Base-by-base conservation (phyloP, 2,888 invertebrate species). In the Limnephilus auricula region DNA sequence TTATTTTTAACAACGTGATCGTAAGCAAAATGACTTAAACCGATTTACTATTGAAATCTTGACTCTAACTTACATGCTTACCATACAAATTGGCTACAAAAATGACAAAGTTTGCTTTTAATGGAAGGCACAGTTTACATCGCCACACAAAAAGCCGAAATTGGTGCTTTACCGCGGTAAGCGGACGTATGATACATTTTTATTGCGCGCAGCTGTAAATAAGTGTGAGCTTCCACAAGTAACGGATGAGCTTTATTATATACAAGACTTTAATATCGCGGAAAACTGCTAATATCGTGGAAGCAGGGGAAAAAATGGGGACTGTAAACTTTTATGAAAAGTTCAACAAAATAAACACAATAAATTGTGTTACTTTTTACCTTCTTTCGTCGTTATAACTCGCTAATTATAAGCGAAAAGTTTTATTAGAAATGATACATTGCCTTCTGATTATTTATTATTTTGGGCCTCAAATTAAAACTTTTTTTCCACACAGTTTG, bases 191-290 rank as follows among this genome's bases (percentile, higher is more conserved):
- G 32, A 82, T 82, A 82, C 32, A 82, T 82, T 82, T 82, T 82
- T 82, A 82, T 82, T 82, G 82, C 37, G 37, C n/a, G 85, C 85
- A 40, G 85, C 34, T 85, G 85, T 85, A 40, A 30, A 40, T 40
- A 85, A 85, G 85, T 85, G 40, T 37, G 25, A 82, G 34, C 40
- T 45, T 15, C 37, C n/a, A 40, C 18, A 85, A 40, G 40, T 85
- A 85, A 40, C 85, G 40, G 85, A 34, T 40, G 85, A 40, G 85
- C 13, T 85, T 85, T 85, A 85, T 65, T 65, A n/a, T 85, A 85
- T 40, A 85, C 82, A 37, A 82, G 82, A 82, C 25, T 34, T 82
- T 82, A 82, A 82, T 82, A 82, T 82, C 37, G 65, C 65, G n/a
- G n/a, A 65, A 65, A 25, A 25, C 25, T 65, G 65, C 65, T 65